Conservation (phyloP, 2,113 vertebrate genomes). For the Glaucidium brasilianum region DNA sequence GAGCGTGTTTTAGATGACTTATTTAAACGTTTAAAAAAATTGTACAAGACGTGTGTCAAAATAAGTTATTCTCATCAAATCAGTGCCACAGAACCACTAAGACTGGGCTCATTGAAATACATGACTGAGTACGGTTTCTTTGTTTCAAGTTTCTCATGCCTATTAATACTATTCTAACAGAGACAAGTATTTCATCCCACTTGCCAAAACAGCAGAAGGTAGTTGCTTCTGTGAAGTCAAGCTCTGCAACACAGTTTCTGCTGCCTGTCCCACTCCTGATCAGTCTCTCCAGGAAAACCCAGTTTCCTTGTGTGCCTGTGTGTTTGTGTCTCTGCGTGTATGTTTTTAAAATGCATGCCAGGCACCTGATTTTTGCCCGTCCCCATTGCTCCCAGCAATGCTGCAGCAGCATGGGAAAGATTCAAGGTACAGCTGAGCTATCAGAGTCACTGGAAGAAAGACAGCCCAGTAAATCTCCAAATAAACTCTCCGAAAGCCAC, state of each 20-base stretch:
- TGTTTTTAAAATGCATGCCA: not conserved
- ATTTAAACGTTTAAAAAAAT: not conserved
- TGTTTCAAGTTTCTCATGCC: not conserved
- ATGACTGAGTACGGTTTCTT: not conserved
- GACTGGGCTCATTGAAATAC: not conserved
- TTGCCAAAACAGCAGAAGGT: conserved; percentile 3
- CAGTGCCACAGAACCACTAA: not conserved
- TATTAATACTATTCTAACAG: not conserved
- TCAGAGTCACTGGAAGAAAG: not conserved
- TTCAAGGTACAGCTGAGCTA: accelerated
- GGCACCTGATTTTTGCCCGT: not conserved
- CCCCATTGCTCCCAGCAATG: accelerated
- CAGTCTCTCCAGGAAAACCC: not conserved
- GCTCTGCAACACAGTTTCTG: not conserved
- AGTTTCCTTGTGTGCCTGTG: accelerated
- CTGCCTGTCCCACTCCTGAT: not conserved
- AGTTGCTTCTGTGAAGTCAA: not conserved
- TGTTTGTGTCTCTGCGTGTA: too few species aligned
- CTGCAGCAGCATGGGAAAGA: not conserved
- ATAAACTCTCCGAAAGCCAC: not conserved
- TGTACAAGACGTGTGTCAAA: not conserved
- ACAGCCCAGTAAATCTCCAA: not conserved
- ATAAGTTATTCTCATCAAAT: not conserved
- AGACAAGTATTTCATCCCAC: not conserved
- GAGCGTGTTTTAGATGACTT: not conserved